These are phyloP conservation scores for Albula goreensis DNA, from an alignment of 2,113 vertebrate genomes.

Conservation along the genomic window DNA sequence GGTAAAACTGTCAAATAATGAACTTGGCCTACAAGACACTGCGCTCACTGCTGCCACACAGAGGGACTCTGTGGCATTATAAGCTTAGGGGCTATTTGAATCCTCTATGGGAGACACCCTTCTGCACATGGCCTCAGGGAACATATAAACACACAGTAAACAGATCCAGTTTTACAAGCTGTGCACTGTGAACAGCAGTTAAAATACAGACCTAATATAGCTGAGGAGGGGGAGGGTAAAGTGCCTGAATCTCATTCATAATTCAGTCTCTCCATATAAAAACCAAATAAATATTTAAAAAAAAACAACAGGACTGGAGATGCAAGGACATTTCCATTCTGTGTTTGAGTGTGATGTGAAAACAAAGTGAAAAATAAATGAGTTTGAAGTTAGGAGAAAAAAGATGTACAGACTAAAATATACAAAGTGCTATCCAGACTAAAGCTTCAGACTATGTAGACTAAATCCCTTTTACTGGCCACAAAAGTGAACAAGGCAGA, in stretches of 20 bases:
- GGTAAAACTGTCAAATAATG: neutral
- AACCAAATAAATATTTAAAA: neutral
- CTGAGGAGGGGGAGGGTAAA: neutral
- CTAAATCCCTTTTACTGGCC: neutral
- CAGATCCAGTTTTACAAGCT: neutral
- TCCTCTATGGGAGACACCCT: constrained; percentile 18
- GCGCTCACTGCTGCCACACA: constrained; percentile 4
- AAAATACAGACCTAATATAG: neutral
- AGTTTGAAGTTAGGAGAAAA: neutral
- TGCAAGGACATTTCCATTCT: neutral
- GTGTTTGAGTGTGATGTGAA: neutral
- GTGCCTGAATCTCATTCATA: constrained; percentile 11
- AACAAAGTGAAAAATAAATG: neutral
- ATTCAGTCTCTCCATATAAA: neutral
- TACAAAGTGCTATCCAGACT: neutral
- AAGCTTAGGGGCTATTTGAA: constrained; percentile 43
- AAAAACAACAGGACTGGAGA: constrained; percentile 4
- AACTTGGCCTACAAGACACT: neutral
- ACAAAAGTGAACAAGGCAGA: neutral
- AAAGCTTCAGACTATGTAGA: too few relatives aligned
- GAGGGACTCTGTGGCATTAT: constrained; percentile 20
- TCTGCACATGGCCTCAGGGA: constrained; percentile 42
- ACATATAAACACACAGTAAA: constrained; percentile 16
- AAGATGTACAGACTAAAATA: neutral
- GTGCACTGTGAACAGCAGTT: neutral